Conservation (phyloP, 2,888 invertebrate genomes). For the Leucophenga maculata region DNA sequence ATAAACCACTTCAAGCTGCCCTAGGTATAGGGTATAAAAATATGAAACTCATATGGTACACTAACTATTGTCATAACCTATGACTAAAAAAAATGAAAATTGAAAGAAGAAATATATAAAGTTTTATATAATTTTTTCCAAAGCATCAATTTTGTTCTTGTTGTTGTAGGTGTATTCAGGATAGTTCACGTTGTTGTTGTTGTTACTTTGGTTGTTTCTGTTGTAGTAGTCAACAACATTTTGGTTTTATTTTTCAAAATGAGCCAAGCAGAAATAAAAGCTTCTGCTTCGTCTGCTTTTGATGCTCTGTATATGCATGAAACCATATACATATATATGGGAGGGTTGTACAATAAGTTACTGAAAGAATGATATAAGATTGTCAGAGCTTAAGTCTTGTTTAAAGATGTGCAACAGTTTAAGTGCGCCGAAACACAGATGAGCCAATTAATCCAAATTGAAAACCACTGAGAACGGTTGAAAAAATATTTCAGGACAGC, state of each 20-base stretch:
- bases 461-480: too few relatives aligned
- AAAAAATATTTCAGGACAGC: too few relatives aligned
- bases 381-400: too few relatives aligned
- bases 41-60: not conserved
- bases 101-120: not conserved
- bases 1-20: too few relatives aligned
- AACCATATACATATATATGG: too few relatives aligned
- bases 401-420: too few relatives aligned
- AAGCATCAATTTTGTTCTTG: not conserved
- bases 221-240: not conserved
- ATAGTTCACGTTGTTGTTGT: not conserved
- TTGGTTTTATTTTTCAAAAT: constrained; percentile 24
- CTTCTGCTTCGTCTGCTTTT: constrained; percentile 19
- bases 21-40: too few relatives aligned
- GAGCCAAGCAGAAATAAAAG: constrained; percentile 36
- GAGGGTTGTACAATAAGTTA: too few relatives aligned
- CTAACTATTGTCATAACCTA: constrained; percentile 14
- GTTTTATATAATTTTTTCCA: not conserved
- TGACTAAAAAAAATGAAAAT: too few relatives aligned
- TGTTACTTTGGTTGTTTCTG: not conserved
- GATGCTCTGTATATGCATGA: not conserved
- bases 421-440: too few relatives aligned
- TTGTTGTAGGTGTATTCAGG: not conserved
- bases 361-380: not conserved
- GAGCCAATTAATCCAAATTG: too few relatives aligned